Evolutionary conservation across 1,140 invertebrate species (phyloP), one percentile per base, ranked within the genome.

Genomic region (Meloidogyne floridensis): DNA sequence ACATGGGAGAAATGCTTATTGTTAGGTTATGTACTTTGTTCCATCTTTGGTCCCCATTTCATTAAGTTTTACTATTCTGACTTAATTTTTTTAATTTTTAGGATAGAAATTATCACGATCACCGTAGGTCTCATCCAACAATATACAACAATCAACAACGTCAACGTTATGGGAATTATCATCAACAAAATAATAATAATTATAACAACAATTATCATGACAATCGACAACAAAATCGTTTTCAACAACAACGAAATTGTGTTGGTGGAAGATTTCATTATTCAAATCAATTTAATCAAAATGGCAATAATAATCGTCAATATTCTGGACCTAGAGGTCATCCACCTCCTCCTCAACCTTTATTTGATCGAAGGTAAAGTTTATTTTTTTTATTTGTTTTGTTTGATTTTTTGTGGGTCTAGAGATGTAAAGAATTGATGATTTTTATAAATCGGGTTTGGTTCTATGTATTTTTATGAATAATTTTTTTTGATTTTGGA

Each of bases 261-360:
- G 5, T 20, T 7, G 72, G n/a, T 54, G 43, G 72, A 47, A 74
- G 72, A 20, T 74, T 74, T n/a, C 1, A n/a, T 53, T 51, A 6
- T 74, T 51, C 72, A 74, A 74, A 73, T 74, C 43, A 74, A 74
- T 51, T 54, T 74, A 15, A 51, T 74, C 11, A 32, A n/a, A 51
- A 51, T 74, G 18, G 18, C 15, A 8, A 6, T 11, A 8, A 6
- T 11, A 54, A 54, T 54, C 53, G 10, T 65, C 15, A 15, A 7
- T 65, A n/a, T 47, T 47, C 47, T 47, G 47, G 47, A 47, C 47
- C 47, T 65, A 65, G 59, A 65, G n/a, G 59, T 1, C 32, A 32
- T 32, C 32, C 32, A 32, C 32, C 32, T 32, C 59, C 15, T 18
- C 59, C 59, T n/a, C 59, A 65, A n/a, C n/a, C 59, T 65, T 65